Evolutionary conservation across 2,888 invertebrate genomes (phyloP), one percentile per base, ranked within the genome.

Genomic region (Salticus scenicus): DNA sequence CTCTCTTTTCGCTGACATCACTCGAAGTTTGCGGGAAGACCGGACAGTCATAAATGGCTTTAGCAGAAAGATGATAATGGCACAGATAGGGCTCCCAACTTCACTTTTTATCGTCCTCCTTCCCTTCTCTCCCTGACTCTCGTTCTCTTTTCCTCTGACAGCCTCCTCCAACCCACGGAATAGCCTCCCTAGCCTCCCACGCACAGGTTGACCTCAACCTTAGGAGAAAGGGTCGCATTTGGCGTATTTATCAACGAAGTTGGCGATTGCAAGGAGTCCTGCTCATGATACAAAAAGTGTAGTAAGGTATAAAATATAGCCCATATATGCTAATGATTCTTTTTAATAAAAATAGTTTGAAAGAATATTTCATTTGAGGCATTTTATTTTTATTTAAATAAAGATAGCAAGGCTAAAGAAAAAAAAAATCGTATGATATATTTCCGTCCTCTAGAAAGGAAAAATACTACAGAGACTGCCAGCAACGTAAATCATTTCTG

Each of bases 31-130:
- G 57, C 57, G 70, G 69, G 28, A 47, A 64, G 72, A 42, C 72
- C 66, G 79, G 79, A 79, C 79, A 79, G 79, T 79, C 72, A 79
- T 79, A 79, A 79, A 79, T 79, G 79, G 79, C 71, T 66, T 47
- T n/a, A 72, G 72, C 72, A 79, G 79, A 79, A 71, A 79, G 79
- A 79, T 33, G 79, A 79, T 79, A 79, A 79, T 79, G 79, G 79
- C 66, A 66, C 72, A 79, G 79, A 79, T 79, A 72, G 42, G 66
- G 79, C 76, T 33, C 37, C n/a, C 76, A 69, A 76, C 79, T 79
- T 72, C 79, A 79, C 72, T 79, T 79, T 79, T 79, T 79, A 79
- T 79, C 79, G 79, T 79, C 47, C 47, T 37, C 63, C 37, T 5
- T 57, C 57, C 24, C 17, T 17, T 12, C 57, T 57, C 24, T 57